A percentile compares a stretch with the other conserved stretches of the same genome.
Conservation (phyloP, 1,140 invertebrate species). For the Eriocheir sinensis region DNA sequence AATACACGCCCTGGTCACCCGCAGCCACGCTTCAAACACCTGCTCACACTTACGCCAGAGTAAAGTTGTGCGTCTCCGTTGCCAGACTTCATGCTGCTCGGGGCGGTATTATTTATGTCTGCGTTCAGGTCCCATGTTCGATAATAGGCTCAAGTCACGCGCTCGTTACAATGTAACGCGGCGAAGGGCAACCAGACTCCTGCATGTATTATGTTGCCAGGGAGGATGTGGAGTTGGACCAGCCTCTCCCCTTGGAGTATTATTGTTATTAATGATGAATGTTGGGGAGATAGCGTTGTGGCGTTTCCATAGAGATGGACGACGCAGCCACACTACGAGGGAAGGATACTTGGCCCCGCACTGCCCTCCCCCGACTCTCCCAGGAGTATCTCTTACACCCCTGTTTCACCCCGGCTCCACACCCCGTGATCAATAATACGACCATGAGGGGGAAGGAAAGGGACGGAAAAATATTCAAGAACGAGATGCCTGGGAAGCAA, state of each 20-base stretch:
- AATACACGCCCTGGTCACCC: constrained; percentile 70
- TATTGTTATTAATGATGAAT: constrained; percentile 75
- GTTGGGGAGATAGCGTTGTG: constrained; percentile 47
- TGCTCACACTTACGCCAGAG: constrained; percentile 65
- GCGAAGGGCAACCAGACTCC: background rate
- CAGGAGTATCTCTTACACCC: constrained; percentile 46
- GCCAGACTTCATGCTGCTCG: constrained; percentile 54
- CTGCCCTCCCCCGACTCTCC: constrained; percentile 37
- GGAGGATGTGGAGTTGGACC: constrained; percentile 66
- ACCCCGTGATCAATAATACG: constrained; percentile 43
- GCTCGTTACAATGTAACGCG: background rate
- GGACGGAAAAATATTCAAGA: background rate
- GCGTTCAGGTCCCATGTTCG: constrained; percentile 42
- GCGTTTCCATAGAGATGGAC: constrained; percentile 67
- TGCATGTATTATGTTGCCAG: background rate
- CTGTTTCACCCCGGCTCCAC: background rate
- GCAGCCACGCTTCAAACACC: constrained; percentile 76
- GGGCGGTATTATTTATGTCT: constrained; percentile 60
- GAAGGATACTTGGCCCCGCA: background rate
- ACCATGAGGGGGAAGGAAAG: background rate
- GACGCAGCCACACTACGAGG: background rate
- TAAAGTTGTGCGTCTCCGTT: constrained; percentile 59
- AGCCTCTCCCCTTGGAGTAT: constrained; percentile 54
- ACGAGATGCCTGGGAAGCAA: background rate
- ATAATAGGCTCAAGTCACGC: constrained; percentile 17